A percentile compares a stretch with the other conserved stretches of the same genome.
Conservation (phyloP, 2,113 vertebrate genomes). For the Scomber japonicus region DNA sequence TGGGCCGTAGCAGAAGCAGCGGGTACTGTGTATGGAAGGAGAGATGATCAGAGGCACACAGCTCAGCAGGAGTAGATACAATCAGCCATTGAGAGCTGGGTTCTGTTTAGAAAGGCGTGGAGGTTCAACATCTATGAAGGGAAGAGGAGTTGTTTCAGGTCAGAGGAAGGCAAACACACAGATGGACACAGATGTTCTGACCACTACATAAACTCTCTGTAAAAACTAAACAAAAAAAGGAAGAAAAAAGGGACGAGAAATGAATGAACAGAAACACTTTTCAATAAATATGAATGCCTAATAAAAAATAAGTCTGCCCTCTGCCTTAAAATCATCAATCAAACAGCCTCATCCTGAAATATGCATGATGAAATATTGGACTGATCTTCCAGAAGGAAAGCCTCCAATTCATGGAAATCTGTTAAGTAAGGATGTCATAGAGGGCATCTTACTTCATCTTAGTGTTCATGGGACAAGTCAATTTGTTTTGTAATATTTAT, state of each 20-base stretch:
- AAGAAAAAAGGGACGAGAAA: not conserved
- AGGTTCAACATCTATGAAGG: constrained; percentile 33
- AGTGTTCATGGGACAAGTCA: not conserved
- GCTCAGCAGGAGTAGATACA: constrained; percentile 51
- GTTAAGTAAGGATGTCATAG: not conserved
- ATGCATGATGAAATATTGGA: constrained; percentile 33
- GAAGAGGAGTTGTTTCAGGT: constrained; percentile 57
- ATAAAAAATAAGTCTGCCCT: not conserved
- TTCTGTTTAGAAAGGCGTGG: constrained; percentile 50
- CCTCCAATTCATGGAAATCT: not conserved
- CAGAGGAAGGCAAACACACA: constrained; percentile 52
- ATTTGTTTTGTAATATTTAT: constrained; percentile 29
- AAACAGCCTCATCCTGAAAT: constrained; percentile 2
- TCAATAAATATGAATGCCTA: constrained; percentile 13
- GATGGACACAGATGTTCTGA: constrained; percentile 48
- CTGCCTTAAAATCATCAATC: not conserved
- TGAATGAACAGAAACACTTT: constrained; percentile 8
- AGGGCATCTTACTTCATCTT: not conserved
- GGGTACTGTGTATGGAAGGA: constrained; percentile 40
- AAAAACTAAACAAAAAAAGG: constrained; percentile 8
- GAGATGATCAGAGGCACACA: constrained; percentile 39
- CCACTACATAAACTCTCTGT: constrained; percentile 23
- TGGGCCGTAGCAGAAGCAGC: constrained; percentile 57
- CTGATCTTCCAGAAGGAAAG: constrained; percentile 3
- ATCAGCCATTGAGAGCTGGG: constrained; percentile 61